Conservation (phyloP, 2,888 invertebrate genomes). For the Dasypogon diadema region DNA sequence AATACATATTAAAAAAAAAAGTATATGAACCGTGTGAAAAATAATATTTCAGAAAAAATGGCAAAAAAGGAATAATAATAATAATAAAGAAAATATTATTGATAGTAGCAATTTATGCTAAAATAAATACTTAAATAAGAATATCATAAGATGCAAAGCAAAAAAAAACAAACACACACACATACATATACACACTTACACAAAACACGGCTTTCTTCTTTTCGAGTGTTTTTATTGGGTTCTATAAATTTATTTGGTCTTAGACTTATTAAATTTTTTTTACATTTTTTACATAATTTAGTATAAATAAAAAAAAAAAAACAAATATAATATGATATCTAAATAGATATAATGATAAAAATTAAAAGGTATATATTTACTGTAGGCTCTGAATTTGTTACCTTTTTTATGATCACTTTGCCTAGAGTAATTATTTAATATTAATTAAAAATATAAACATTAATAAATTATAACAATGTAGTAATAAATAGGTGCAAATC, state of each 20-base stretch:
- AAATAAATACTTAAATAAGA: constrained; percentile 31
- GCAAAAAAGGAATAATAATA: not conserved
- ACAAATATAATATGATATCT: constrained; percentile 47
- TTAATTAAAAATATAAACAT: constrained; percentile 33
- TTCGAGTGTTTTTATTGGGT: not conserved
- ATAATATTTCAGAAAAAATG: constrained; percentile 5
- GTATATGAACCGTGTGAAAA: constrained; percentile 1
- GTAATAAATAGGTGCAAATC: constrained; percentile 27
- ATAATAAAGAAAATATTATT: constrained; percentile 28
- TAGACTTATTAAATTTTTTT: constrained; percentile 41
- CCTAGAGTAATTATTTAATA: constrained; percentile 54
- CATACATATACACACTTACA: constrained; percentile 18
- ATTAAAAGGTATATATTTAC: constrained; percentile 51
- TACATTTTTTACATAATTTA: constrained; percentile 28
- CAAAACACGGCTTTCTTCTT: constrained; percentile 18
- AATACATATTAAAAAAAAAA: constrained; percentile 52
- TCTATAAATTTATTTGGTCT: constrained; percentile 2
- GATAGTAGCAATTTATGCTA: constrained; percentile 29
- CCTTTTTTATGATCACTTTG: constrained; percentile 55
- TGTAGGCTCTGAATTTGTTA: constrained; percentile 54
- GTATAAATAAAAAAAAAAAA: constrained; percentile 29
- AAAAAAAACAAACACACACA: constrained; percentile 31
- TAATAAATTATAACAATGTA: constrained; percentile 44
- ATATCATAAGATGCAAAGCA: constrained; percentile 23
- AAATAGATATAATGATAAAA: constrained; percentile 50